phyloP scores from a whole-genome alignment of 2,113 vertebrate genomes.

The Phyllostomus hastatus region DNA sequence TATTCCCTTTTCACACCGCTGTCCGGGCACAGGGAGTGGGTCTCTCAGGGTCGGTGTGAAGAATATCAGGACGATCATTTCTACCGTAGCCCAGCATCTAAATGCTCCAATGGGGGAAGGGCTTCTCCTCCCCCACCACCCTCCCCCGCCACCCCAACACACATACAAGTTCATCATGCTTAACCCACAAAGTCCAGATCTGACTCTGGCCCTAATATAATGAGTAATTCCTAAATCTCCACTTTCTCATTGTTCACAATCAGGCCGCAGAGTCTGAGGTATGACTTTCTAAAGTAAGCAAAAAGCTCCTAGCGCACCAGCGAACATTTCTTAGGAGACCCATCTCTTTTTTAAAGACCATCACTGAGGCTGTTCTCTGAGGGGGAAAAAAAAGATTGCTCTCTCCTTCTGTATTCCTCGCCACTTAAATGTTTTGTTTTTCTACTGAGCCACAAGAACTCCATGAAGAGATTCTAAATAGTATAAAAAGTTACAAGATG shows the following conservation, averaged over 20 bases:
- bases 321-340: not conserved
- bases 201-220: not conserved
- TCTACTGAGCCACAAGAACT: not conserved
- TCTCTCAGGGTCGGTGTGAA: not conserved
- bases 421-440: not conserved
- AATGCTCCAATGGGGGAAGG: too few species aligned
- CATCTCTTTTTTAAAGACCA: not conserved
- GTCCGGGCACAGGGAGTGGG: too few species aligned
- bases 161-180: not conserved
- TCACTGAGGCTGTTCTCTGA: not conserved
- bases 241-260: not conserved
- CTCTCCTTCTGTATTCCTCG: not conserved
- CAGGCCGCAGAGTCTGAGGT: not conserved
- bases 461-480: not conserved
- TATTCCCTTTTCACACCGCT: not conserved
- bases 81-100: not conserved
- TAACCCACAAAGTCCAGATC: not conserved
- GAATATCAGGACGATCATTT: not conserved
- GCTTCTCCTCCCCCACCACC: too few species aligned
- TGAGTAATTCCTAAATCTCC: not conserved
- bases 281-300: not conserved
- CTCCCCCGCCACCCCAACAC: fast-evolving
- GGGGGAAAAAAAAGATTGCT: not conserved
- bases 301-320: not conserved
- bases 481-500: conserved; percentile 18